These are phyloP conservation scores for Apamea anceps DNA, from an alignment of 2,888 invertebrate species.

Conservation along the genomic window DNA sequence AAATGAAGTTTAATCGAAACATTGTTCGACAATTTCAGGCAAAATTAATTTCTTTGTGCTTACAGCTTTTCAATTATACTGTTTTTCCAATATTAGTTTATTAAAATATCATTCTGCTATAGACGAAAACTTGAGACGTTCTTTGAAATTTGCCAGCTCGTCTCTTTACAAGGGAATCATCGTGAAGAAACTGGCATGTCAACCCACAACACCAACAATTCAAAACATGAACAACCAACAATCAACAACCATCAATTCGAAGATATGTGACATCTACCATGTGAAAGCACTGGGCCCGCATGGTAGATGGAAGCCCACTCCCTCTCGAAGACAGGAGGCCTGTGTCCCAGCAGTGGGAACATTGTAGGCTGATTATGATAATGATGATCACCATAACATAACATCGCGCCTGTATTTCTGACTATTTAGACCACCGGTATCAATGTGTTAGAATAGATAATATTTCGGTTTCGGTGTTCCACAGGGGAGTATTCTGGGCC, in stretches of 20 bases:
- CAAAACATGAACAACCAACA: not conserved
- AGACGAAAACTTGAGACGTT: not conserved
- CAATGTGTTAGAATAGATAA: no score
- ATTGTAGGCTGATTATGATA: not conserved
- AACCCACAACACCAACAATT: no score
- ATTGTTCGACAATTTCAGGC: conserved; percentile 56
- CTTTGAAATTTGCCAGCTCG: not conserved
- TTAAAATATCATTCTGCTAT: conserved; percentile 12
- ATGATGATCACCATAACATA: no score
- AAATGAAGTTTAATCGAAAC: conserved; percentile 61
- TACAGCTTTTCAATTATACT: conserved; percentile 46
- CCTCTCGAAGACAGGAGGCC: not conserved
- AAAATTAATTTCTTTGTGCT: conserved; percentile 58
- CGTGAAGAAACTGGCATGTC: not conserved
- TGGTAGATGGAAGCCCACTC: not conserved
- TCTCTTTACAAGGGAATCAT: not conserved
- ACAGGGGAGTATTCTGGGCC: no score
- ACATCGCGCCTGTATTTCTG: no score
- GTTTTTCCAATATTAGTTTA: conserved; percentile 52
- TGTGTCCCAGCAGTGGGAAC: not conserved
- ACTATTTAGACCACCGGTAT: no score
- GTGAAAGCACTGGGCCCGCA: not conserved
- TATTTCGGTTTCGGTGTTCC: no score
- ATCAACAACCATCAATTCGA: not conserved
- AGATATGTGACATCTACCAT: no score